Base-by-base conservation (phyloP, 1,140 invertebrate species). In the Dryas iulia region DNA sequence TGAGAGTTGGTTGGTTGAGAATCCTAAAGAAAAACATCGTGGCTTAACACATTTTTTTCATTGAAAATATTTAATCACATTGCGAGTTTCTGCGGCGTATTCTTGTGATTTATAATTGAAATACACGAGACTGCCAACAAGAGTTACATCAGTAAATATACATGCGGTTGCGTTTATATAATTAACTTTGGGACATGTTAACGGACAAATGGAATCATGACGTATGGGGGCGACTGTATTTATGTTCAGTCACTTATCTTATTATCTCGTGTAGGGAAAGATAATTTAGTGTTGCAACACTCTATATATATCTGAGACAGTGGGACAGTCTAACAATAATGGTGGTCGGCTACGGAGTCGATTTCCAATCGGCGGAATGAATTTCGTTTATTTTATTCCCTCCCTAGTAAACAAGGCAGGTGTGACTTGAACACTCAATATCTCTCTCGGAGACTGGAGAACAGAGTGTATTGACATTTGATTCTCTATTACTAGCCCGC, bases 41-140 rank as follows among this genome's bases (percentile, higher is more conserved):
- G 18, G 39, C 8, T 47, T 47, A 14, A 47, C 39, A 21, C 39
- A 39, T 47, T 47, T 47, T 47, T 47, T 47, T 21, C 14, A 47
- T 47, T 30, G 24, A 52, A 62, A 53, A 52, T 14, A 30, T 47
- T 62, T 62, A 62, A 62, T 62, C 39, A 14, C 39, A 53, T 62
- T 24, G 47, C 39, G 59, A 18, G 33, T 61, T 61, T 61, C 10
- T 26, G 35, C 25, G n/a, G 23, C 14, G 21, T 14, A 61, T 53
- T 52, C 35, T 52, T 18, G 7, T 24, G 59, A 47, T 61, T 52
- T 30, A 23, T 52, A 52, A 52, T 28, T 53, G 39, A 53, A 52
- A 52, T 28, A 10, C 35, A 53, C 5, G 26, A 25, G 59, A 52
- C 23, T 61, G 59, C 59, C 35, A 61, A 61, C 59, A 2, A 28